phyloP scores from a whole-genome alignment of 2,888 invertebrate genomes.

The Himalopsyche japonica region DNA sequence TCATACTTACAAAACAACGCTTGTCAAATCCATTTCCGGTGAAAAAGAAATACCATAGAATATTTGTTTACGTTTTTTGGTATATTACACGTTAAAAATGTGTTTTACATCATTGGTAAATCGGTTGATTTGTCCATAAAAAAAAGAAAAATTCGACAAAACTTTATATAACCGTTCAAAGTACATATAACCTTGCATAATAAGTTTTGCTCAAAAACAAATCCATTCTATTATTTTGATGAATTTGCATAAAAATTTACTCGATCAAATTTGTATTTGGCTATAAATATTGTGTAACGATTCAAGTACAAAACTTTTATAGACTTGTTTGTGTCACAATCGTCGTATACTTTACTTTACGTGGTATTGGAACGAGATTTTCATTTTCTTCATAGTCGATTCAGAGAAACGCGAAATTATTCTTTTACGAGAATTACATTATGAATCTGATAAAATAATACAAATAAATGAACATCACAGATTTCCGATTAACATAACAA shows the following conservation, averaged over 20 bases:
- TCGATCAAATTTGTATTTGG: not conserved
- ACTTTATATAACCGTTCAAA: not conserved
- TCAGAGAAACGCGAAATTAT: not conserved
- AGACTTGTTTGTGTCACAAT: not conserved
- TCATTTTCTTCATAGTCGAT: not conserved
- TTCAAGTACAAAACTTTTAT: not conserved
- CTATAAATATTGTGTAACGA: not conserved
- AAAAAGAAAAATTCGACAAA: not conserved
- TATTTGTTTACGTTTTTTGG: not conserved
- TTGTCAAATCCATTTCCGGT: not conserved
- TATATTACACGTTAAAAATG: not conserved
- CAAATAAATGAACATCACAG: not conserved
- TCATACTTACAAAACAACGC: not conserved
- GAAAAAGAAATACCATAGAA: not conserved
- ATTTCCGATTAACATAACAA: not conserved
- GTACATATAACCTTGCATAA: not conserved
- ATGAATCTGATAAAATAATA: not conserved
- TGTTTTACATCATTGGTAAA: not conserved
- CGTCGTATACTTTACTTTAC: not conserved
- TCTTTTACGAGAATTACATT: not conserved
- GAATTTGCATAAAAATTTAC: not conserved
- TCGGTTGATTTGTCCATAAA: not conserved
- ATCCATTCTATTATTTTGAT: not conserved
- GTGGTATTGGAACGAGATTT: not conserved
- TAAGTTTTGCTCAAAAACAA: not conserved